Evolutionary conservation across 2,113 vertebrate genomes (phyloP).

Genomic region (Laticauda laticaudata): DNA sequence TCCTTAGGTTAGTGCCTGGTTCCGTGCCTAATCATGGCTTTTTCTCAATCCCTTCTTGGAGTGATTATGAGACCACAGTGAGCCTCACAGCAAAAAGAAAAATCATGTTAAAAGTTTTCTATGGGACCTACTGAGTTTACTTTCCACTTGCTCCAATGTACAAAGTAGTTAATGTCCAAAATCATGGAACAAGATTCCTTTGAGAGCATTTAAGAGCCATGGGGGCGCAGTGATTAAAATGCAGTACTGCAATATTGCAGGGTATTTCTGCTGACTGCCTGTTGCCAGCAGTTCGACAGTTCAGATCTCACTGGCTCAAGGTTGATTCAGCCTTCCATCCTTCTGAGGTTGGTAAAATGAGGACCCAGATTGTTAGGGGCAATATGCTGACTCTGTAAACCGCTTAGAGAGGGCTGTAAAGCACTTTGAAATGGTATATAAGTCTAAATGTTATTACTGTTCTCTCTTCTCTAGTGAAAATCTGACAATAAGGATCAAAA

Average conservation of each 20-base stretch:
- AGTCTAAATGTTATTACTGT: too few relatives aligned
- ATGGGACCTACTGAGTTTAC: not conserved
- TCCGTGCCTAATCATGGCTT: not conserved
- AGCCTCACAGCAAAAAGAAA: not conserved
- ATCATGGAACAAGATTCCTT: not conserved
- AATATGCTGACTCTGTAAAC: too few relatives aligned
- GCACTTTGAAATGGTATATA: too few relatives aligned
- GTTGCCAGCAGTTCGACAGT: too few relatives aligned
- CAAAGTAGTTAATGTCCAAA: not conserved
- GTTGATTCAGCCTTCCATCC: too few relatives aligned
- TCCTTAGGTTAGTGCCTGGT: not conserved
- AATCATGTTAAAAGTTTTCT: not conserved
- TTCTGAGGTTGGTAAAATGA: too few relatives aligned
- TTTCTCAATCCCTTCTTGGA: not conserved
- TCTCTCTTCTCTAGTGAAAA: not conserved
- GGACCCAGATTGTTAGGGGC: too few relatives aligned
- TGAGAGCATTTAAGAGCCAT: not conserved
- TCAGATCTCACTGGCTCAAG: too few relatives aligned
- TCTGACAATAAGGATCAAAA: not conserved
- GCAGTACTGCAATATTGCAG: too few relatives aligned
- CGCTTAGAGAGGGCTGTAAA: too few relatives aligned
- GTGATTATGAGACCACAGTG: not conserved
- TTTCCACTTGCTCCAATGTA: not conserved
- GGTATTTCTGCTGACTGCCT: too few relatives aligned
- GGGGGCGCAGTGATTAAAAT: too few relatives aligned